A percentile compares a stretch with the other conserved stretches of the same genome.
phyloP scores from a whole-genome alignment of 2,888 invertebrate species.

The Dynastes tityus region DNA sequence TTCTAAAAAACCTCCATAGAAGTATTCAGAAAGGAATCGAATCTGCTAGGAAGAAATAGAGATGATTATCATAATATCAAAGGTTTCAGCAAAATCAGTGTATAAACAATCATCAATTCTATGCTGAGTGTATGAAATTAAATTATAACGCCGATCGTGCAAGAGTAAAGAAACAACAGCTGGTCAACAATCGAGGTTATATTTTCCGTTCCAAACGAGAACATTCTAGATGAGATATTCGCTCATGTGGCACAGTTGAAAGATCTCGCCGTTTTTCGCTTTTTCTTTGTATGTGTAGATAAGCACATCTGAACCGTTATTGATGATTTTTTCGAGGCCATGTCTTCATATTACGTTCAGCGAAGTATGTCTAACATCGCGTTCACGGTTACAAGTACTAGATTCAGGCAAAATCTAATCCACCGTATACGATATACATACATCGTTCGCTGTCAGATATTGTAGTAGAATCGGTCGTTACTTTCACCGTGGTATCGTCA shows the following conservation, averaged over 20 bases:
- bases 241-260: not conserved
- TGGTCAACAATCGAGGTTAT: not conserved
- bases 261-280: not conserved
- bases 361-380: not conserved
- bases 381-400: not conserved
- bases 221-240: not conserved
- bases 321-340: not conserved
- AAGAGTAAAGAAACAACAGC: not conserved
- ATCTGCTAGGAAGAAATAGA: too few relatives aligned
- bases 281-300: not conserved
- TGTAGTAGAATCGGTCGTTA: slow-evolving; percentile 11
- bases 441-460: too few relatives aligned
- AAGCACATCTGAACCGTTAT: not conserved
- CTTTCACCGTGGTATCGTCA: slow-evolving; percentile 39
- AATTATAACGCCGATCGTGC: not conserved
- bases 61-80: too few relatives aligned
- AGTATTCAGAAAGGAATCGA: too few relatives aligned
- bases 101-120: too few relatives aligned
- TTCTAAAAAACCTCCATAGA: too few relatives aligned
- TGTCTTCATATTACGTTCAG: not conserved
- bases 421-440: too few relatives aligned
- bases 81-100: too few relatives aligned
- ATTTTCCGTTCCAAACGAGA: not conserved
- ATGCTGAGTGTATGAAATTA: too few relatives aligned
- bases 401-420: slow-evolving; percentile 30